Base-by-base conservation (phyloP, 2,797 vertebrate genomes). In the Micropoecilia bifurca region DNA sequence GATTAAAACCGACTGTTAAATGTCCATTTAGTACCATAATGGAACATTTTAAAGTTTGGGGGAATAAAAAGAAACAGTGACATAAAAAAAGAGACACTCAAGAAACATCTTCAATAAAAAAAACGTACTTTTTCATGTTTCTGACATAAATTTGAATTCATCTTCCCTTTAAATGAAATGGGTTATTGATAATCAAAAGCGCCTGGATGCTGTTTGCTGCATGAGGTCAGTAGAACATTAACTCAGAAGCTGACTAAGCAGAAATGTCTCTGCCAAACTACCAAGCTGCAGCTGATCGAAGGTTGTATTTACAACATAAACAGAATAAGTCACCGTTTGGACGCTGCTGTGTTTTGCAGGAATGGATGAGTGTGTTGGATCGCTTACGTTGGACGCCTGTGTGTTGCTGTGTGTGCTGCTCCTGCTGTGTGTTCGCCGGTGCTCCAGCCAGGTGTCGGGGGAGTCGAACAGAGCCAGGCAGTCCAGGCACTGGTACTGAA, bases 401-500 rank as follows among this genome's bases (percentile, higher is more conserved):
- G 91, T 80, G 81, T 89, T 94, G 63, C 93, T 96, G 89, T 96
- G 95, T 2, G 95, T 96, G 91, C 90, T 94, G 88, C 95, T 96
- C 85, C 95, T 95, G 89, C 86, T 97, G 89, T 97, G 96, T 18
- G 94, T 95, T 81, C 96, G 94, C 41, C 97, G 93, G 88, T 98
- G 97, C 75, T 96, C 95, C 82, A 98, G 88, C 98, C 98, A 99
- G 9, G 96, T 90, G 0, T 98, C 97, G 0, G 98, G 96, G 3
- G 95, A 96, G 83, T 95, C 87, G 0, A 99, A 98, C 3, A 98
- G 92, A 0, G 97, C 96, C 80, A 97, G 95, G 82, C 97, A 98
- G 53, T 98, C 98, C 7, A 96, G 94, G 85, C 98, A 98, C 92
- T 98, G 97, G 25, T 97, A 99, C 85, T 98, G 97, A 78, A 98